Evolutionary conservation across 1,140 invertebrate genomes (phyloP).

Genomic region (Lysiphlebus fabarum): DNA sequence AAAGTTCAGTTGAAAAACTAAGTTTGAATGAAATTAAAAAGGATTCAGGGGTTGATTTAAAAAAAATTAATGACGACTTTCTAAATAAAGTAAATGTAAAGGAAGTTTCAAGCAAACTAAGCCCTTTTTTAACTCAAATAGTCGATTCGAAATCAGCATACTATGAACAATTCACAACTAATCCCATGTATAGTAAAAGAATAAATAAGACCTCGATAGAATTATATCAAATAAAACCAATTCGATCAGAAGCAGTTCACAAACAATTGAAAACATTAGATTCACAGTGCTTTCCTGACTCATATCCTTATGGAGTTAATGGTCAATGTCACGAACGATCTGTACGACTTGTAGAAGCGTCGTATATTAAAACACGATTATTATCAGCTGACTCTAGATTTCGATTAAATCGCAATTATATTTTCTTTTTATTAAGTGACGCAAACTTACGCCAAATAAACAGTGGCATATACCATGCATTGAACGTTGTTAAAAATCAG

Average conservation of each 20-base stretch:
- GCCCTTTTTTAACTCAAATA: conserved; percentile 19
- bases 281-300: conserved; percentile 25
- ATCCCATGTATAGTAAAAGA: conserved; percentile 28
- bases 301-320: conserved; percentile 20
- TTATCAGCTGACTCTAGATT: conserved; percentile 20
- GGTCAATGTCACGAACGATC: conserved; percentile 13
- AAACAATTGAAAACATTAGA: conserved; percentile 12
- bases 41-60: no score
- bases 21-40: no score
- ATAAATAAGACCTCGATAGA: conserved; percentile 25
- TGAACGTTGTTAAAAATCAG: conserved; percentile 33
- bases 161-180: conserved; percentile 31
- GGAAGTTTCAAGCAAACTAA: background rate
- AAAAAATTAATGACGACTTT: no score
- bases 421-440: conserved; percentile 20
- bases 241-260: conserved; percentile 6
- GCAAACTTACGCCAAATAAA: conserved; percentile 27
- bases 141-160: conserved; percentile 7
- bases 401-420: conserved; percentile 23
- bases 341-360: background rate
- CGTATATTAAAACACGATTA: no score
- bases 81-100: no score
- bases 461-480: conserved; percentile 37
- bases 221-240: conserved; percentile 18
- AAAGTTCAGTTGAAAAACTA: no score